Conservation (phyloP, 1,140 invertebrate genomes). For the Drosophila watanabei region DNA sequence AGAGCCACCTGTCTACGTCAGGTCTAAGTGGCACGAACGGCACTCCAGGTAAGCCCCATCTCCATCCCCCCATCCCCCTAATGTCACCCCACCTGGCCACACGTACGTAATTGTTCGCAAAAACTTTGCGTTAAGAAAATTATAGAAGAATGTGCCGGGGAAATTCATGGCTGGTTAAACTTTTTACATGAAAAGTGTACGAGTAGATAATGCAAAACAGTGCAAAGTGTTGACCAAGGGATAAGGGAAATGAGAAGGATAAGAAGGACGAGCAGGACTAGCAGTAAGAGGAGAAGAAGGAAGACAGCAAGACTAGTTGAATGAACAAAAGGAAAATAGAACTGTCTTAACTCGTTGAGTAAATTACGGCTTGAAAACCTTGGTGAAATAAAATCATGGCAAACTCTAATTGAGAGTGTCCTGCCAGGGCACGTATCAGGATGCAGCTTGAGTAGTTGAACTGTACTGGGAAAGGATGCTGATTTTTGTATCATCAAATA, state of each 20-base stretch:
- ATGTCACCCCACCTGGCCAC: constrained; percentile 23
- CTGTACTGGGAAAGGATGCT: no score
- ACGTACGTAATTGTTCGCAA: constrained; percentile 77
- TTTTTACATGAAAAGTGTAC: constrained; percentile 53
- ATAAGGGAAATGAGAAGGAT: neutral
- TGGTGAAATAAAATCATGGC: neutral
- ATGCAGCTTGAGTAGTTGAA: neutral
- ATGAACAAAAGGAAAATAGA: neutral
- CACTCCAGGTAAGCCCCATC: neutral
- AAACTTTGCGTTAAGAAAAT: constrained; percentile 76
- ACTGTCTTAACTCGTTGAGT: neutral
- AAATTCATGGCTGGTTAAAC: constrained; percentile 65
- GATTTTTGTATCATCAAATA: no score
- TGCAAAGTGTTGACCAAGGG: constrained; percentile 62
- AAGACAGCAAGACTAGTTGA: neutral
- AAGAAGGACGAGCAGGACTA: no score
- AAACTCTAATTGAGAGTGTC: neutral
- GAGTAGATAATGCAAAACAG: constrained; percentile 49
- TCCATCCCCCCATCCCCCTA: no score
- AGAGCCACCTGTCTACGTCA: constrained; percentile 12
- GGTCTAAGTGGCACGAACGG: constrained; percentile 40
- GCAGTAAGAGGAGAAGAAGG: no score
- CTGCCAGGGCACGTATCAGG: neutral
- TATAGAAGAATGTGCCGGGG: constrained; percentile 62
- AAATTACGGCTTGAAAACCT: neutral